phyloP scores from a whole-genome alignment of 2,113 vertebrate genomes.

The Gila orcuttii region DNA sequence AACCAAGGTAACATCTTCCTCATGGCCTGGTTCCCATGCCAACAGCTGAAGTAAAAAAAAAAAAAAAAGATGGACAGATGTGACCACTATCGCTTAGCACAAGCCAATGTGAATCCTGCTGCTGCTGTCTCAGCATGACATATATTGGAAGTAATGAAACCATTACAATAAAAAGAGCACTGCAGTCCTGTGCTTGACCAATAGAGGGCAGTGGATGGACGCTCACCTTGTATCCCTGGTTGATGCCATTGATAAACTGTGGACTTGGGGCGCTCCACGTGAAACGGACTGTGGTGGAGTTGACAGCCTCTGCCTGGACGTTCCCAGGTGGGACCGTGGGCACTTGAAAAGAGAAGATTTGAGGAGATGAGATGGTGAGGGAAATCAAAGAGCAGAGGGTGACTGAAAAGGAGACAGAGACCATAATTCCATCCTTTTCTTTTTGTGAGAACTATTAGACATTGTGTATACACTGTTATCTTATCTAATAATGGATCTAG shows the following conservation, averaged over 20 bases:
- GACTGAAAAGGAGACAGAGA: not conserved
- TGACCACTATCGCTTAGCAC: conserved; percentile 30
- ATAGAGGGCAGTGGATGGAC: conserved; percentile 54
- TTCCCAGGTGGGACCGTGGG: conserved; percentile 95
- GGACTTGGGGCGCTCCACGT: conserved; percentile 96
- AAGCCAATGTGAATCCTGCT: conserved; percentile 50
- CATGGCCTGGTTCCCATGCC: conserved; percentile 87
- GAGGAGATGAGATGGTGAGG: conserved; percentile 16
- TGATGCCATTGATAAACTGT: conserved; percentile 98
- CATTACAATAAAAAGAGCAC: conserved; percentile 1
- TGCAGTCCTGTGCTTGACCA: conserved; percentile 54
- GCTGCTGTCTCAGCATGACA: conserved; percentile 52
- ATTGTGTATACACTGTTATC: not conserved
- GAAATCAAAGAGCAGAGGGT: conserved; percentile 6
- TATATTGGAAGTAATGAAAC: conserved; percentile 49
- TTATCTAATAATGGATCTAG: not conserved
- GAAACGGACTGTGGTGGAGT: conserved; percentile 92
- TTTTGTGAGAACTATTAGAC: not conserved
- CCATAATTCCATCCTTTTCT: not conserved
- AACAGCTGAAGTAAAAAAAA: conserved; percentile 79
- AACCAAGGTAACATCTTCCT: conserved; percentile 86
- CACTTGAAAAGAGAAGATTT: conserved; percentile 74
- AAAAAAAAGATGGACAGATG: not conserved
- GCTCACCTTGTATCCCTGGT: conserved; percentile 97
- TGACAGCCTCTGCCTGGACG: conserved; percentile 90